These are phyloP conservation scores for Epirrhoe tristata DNA, from an alignment of 2,888 invertebrate species.

Conservation along the genomic window DNA sequence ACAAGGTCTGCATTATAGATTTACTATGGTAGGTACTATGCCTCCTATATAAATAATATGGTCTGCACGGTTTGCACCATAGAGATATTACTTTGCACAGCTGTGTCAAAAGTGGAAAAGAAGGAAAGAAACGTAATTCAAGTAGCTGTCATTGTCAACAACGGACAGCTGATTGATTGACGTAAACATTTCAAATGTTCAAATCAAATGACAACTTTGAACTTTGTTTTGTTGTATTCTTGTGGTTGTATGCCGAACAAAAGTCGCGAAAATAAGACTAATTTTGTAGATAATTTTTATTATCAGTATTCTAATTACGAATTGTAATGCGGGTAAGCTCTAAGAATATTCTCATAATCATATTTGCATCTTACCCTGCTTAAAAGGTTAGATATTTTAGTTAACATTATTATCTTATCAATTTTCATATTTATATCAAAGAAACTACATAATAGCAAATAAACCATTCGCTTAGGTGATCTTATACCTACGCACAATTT, in stretches of 20 bases:
- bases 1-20: no score
- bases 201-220: background rate
- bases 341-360: slow-evolving; percentile 20
- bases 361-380: slow-evolving; percentile 1
- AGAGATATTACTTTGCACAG: no score
- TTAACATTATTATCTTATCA: background rate
- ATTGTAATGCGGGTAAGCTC: slow-evolving; percentile 42
- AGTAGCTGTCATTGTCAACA: background rate
- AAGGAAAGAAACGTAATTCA: no score
- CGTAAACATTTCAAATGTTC: background rate
- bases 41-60: no score
- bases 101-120: no score
- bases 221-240: no score
- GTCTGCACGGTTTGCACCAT: no score
- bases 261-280: no score
- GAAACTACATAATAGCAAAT: background rate
- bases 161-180: background rate
- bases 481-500: background rate
- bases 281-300: no score
- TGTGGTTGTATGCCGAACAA: no score
- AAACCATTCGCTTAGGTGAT: background rate
- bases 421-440: background rate
- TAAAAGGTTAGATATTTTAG: slow-evolving; percentile 15
- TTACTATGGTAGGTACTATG: no score
- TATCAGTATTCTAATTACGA: background rate